Evolutionary conservation across 64 coral and sea anemone species (phyloP), one percentile per base, ranked within the genome.

Genomic region (Actinia equina): DNA sequence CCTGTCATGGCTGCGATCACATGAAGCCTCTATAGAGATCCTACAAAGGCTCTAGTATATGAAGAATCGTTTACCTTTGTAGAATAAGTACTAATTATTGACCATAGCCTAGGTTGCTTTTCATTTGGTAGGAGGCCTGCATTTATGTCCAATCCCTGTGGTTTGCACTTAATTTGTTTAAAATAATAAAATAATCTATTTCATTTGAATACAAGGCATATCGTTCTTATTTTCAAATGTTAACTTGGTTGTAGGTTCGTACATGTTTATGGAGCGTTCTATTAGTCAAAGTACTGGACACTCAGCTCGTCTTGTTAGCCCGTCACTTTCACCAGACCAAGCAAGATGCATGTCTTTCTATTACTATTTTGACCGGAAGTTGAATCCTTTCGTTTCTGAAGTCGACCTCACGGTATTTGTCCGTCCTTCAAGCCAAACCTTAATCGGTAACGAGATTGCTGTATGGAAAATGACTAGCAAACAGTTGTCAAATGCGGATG

Each of bases 291-390:
- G 14, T 17, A 14, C 78, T 23, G 44, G 78, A 18, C 78, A 81
- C 52, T 20, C 78, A 44, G 78, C 43, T 46, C 78, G 45, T 52
- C 18, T 81, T 22, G 6, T 81, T 26, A 81, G 78, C 49, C 78
- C 78, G 41, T 18, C 18, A 18, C 43, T 81, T 0, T 81, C 78
- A 46, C 44, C 42, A 44, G 18, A 20, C 44, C 42, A 81, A 52
- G 78, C 49, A 44, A 81, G 45, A 51, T 81, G 78, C 78, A 18
- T 81, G 78, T 49, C 78, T 49, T 81, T 81, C 49, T 81, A 49
- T 44, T 81, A 8, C 18, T 81, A 81, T n/a, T 52, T 81, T 81
- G 0, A 17, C 10, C 19, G 49, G 4, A 52, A 51, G 11, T 18
- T 18, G 17, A 20, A 43, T 1, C 26, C 37, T 49, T 49, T 49